Evolutionary conservation across 2,888 invertebrate genomes (phyloP).

Genomic region (Ennomos erosarius): DNA sequence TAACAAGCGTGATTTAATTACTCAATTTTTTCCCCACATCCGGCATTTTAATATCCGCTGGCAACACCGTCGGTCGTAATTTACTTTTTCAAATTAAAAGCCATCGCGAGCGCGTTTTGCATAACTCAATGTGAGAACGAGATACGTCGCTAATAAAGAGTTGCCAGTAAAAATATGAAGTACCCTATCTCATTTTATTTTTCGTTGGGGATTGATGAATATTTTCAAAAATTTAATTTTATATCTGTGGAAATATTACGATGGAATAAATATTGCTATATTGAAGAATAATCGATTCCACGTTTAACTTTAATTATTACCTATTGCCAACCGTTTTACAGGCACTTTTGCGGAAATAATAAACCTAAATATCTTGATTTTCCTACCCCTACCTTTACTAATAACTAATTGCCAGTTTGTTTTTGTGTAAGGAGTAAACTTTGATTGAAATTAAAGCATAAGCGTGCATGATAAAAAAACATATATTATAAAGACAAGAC

Average conservation of each 20-base stretch:
- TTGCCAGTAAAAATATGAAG: conserved; percentile 43
- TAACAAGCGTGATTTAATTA: conserved; percentile 13
- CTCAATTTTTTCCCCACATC: conserved; percentile 14
- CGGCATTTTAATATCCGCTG: conserved; percentile 43
- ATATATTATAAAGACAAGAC: background rate
- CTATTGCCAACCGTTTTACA: no score
- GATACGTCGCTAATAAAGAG: conserved; percentile 40
- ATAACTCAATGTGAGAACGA: conserved; percentile 50
- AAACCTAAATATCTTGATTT: no score
- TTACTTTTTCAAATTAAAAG: conserved; percentile 53
- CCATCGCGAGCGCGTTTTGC: conserved; percentile 45
- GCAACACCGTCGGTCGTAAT: conserved; percentile 43
- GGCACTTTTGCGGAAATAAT: no score
- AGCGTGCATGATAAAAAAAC: background rate
- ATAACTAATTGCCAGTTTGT: no score
- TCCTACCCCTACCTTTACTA: no score
- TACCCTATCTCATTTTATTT: conserved; percentile 33
- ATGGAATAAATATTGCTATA: no score
- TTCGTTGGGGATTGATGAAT: conserved; percentile 23
- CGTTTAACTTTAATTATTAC: no score
- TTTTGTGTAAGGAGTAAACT: no score
- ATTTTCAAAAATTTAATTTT: conserved; percentile 4
- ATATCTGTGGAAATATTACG: no score
- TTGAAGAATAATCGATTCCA: no score
- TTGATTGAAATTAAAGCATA: no score